Base-by-base conservation (phyloP, 1,140 invertebrate genomes). In the Cydia fagiglandana region DNA sequence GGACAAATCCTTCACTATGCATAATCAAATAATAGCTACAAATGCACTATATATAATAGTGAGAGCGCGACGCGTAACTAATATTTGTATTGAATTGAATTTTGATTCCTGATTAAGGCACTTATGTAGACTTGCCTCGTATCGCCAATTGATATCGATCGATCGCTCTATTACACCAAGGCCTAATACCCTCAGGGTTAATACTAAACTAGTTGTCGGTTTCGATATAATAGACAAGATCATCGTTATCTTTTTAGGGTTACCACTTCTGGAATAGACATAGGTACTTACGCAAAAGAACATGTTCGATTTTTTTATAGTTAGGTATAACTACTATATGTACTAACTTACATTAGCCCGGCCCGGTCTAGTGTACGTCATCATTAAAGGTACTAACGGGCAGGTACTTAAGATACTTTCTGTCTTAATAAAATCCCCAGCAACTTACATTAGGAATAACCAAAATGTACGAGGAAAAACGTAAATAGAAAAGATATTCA, bases 201-300 rank as follows among this genome's bases (percentile, higher is more conserved):
- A 20, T 45, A 70, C 66, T 70, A 70, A 41, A 70, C 66, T 9
- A 17, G 66, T 70, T 70, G 66, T 12, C 34, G 34, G 66, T 70
- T 45, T 70, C 66, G 30, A 70, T 70, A 70, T 70, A 70, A 45
- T 38, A 38, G 66, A 41, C 66, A 38, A 70, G 66, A 70, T 70
- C 34, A 70, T 70, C 66, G 66, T 41, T 41, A 70, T 70, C 38
- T 70, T 30, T 64, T n/a, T 41, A 70, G 34, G 66, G 66, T 38
- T 70, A 30, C 34, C 66, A 24, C 56, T 61, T 6, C 50, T 47
- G 45, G 6, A 1, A 30, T 2, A 30, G 4, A 30, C 24, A 24
- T 24, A 24, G 24, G 24, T 24, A 30, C 30, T 4, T 30, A 34
- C 34, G 5, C 34, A 34, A 34, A 34, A 34, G 28, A 1, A 34